Base-by-base conservation (phyloP, 2,797 vertebrate species). In the Eospalax fontanierii region DNA sequence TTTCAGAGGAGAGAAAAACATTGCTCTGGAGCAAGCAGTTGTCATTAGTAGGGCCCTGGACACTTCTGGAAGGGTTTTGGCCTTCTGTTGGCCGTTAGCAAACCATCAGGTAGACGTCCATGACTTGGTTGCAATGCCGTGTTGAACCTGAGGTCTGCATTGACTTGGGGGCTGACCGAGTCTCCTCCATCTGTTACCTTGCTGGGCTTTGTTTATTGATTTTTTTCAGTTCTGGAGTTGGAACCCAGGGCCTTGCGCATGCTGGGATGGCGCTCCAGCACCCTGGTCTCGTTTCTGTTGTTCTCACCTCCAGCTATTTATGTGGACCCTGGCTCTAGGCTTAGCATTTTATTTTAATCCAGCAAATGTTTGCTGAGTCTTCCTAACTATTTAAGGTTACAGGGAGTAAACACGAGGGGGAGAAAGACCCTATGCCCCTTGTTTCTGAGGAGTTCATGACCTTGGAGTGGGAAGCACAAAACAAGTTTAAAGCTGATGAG, bases 351-450 rank as follows among this genome's bases (percentile, higher is more conserved):
- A 43, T 46, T 78, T 84, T 71, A 87, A 91, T 81, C 73, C 28
- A 83, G 74, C 40, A 83, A 84, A 50, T 95, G 66, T 83, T 95
- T 59, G 38, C 68, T 80, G 85, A 94, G n/a, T 75, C 65, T 71
- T 71, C 40, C 50, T 35, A n/a, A 61, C 38, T 5, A 4, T 38
- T 14, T 65, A 81, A 68, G 30, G 22, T 65, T 93, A 28, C 16
- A 70, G 28, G 65, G 70, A 79, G 57, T 78, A 63, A 89, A 94
- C 80, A 84, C 80, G 33, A n/a, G n/a, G 38, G 73, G n/a, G 54
- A 93, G 63, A 46, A 87, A 93, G 80, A 79, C 30, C 43, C 63
- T 33, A 33, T 0, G 30, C 40, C 54, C 35, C 57, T 70, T 86
- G 63, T 89, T 93, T 92, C 85, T 66, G 73, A 81, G 83, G 50